Evolutionary conservation across 2,113 vertebrate genomes (phyloP).

Genomic region (Psittacula cyanocephala): DNA sequence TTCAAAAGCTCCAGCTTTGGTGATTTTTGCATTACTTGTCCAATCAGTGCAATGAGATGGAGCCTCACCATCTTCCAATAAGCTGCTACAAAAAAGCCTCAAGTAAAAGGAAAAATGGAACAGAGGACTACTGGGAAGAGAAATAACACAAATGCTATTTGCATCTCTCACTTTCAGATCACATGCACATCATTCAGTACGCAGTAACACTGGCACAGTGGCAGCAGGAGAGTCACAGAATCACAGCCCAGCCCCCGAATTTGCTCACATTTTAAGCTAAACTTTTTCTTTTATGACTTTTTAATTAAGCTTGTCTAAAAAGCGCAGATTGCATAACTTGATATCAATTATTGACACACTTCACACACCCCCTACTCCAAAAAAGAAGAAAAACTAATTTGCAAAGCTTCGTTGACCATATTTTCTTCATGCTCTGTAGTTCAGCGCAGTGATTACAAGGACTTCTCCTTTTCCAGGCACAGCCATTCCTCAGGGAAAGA

Average conservation of each 20-base stretch:
- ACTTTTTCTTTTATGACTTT: background rate
- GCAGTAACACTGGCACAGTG: background rate
- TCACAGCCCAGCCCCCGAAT: background rate
- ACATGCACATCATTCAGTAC: rapidly evolving
- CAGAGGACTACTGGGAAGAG: background rate
- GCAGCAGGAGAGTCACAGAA: background rate
- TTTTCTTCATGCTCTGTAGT: background rate
- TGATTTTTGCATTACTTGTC: background rate
- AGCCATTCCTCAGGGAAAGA: background rate
- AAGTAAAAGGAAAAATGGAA: background rate
- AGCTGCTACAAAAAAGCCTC: background rate
- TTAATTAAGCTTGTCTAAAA: background rate
- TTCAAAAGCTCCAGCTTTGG: background rate
- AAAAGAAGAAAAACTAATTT: background rate
- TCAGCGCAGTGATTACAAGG: background rate
- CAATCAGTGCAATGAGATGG: background rate
- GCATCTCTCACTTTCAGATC: background rate
- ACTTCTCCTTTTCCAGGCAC: background rate
- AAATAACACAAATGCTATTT: background rate
- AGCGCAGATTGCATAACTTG: background rate
- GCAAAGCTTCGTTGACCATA: background rate
- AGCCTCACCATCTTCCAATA: background rate
- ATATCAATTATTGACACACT: background rate
- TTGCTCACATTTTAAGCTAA: background rate
- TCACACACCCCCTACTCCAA: rapidly evolving